Evolutionary conservation across 1,140 invertebrate genomes (phyloP).

Genomic region (Apocrypta bakeri): DNA sequence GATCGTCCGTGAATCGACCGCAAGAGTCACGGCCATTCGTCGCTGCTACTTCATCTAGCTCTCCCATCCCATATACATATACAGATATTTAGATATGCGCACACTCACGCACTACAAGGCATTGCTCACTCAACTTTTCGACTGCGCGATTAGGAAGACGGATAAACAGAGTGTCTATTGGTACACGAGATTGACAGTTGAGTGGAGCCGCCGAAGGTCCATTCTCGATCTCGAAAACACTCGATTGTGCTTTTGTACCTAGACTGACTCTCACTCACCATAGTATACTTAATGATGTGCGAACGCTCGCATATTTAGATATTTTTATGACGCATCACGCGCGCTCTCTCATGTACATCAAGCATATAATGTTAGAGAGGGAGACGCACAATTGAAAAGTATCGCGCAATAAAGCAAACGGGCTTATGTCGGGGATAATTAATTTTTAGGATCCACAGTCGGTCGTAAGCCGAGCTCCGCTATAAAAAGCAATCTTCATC

Average conservation of each 20-base stretch:
- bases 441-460: constrained; percentile 29
- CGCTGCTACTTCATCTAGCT: too few relatives aligned
- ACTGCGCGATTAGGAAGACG: constrained; percentile 1
- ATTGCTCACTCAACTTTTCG: too few relatives aligned
- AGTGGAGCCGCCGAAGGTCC: background rate
- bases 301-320: background rate
- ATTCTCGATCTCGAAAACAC: background rate
- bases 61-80: too few relatives aligned
- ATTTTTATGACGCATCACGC: background rate
- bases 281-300: background rate
- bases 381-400: background rate
- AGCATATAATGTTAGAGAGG: too few relatives aligned
- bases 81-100: background rate
- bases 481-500: constrained; percentile 35
- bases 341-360: too few relatives aligned
- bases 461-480: background rate
- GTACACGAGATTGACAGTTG: background rate
- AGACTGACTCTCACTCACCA: background rate
- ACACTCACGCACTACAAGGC: background rate
- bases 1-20: constrained; percentile 60
- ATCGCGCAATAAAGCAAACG: too few relatives aligned
- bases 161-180: background rate
- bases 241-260: background rate
- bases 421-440: background rate
- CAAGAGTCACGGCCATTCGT: constrained; percentile 59